These are phyloP conservation scores for Motacilla tschutschensis DNA, from an alignment of 2,113 vertebrate species.

Conservation along the genomic window DNA sequence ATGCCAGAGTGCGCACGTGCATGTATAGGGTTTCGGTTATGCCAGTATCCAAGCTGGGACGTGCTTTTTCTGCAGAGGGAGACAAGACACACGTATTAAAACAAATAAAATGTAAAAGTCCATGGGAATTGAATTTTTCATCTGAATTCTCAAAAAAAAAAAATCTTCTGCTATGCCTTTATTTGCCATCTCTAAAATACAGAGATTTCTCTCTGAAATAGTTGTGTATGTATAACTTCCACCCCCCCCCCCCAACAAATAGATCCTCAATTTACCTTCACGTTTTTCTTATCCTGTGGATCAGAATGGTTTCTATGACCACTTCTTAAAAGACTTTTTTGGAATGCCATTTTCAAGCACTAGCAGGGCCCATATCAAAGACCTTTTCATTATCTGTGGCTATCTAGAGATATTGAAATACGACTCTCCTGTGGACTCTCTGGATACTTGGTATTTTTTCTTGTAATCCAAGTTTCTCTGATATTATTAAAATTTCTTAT, in stretches of 20 bases:
- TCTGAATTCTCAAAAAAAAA: neutral
- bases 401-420: neutral
- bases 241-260: too few species aligned
- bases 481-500: conserved; percentile 22
- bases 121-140: neutral
- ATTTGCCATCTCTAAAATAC: neutral
- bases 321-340: neutral
- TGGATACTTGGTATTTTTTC: neutral
- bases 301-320: neutral
- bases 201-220: neutral
- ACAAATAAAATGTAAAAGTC: neutral
- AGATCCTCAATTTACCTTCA: neutral
- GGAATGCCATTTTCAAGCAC: neutral
- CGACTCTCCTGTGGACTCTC: neutral
- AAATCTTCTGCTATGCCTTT: neutral
- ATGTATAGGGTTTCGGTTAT: neutral
- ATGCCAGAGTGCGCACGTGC: neutral
- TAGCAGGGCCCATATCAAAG: neutral
- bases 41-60: neutral
- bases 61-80: neutral
- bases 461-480: neutral
- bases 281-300: neutral
- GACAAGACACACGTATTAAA: neutral
- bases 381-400: neutral
- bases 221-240: too few species aligned